Evolutionary conservation across 2,113 vertebrate species (phyloP).

Genomic region (Stomatorhinus ivindoensis): DNA sequence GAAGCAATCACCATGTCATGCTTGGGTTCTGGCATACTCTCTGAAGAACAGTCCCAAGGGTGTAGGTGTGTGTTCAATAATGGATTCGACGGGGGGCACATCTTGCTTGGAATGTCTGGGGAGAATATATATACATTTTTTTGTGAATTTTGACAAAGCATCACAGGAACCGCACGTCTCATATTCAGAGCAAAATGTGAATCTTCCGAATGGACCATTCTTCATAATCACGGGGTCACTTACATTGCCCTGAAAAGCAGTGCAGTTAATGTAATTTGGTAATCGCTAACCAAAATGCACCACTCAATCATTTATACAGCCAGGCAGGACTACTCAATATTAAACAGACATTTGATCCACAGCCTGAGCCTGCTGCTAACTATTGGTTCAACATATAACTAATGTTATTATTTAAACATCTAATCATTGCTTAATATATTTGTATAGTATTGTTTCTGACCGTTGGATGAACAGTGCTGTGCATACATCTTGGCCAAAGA

Average conservation of each 20-base stretch:
- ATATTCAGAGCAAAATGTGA: neutral
- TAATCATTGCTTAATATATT: neutral
- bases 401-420: neutral
- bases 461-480: neutral
- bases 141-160: neutral
- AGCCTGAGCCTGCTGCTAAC: neutral
- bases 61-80: constrained; percentile 1
- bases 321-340: neutral
- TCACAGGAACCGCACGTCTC: neutral
- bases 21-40: neutral
- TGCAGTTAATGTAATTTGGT: neutral
- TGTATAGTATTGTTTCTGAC: neutral
- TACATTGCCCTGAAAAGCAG: neutral
- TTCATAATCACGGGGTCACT: neutral
- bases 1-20: constrained; percentile 5
- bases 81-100: neutral
- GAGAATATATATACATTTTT: neutral
- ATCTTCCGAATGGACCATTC: neutral
- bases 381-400: neutral
- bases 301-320: neutral
- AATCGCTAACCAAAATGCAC: neutral
- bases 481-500: neutral
- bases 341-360: neutral
- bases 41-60: neutral
- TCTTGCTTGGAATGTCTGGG: neutral